A percentile compares a stretch with the other conserved stretches of the same genome.
These are phyloP conservation scores for Liparis tanakae DNA, from an alignment of 2,797 vertebrate genomes.

Conservation along the genomic window DNA sequence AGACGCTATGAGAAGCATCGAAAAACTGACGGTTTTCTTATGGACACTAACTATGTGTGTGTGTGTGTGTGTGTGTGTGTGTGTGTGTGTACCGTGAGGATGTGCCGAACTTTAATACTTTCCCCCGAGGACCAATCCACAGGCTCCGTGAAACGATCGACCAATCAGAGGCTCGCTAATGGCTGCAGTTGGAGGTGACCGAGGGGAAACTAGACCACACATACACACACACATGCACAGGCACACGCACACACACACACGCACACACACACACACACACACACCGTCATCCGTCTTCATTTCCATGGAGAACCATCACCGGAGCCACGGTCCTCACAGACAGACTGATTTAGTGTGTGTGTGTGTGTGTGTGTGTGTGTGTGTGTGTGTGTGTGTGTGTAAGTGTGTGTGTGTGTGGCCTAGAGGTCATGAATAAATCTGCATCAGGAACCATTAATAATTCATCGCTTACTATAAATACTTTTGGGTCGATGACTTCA, in stretches of 20 bases:
- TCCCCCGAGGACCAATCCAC: constrained; percentile 58
- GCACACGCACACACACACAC: too few relatives aligned
- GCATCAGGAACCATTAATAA: constrained; percentile 79
- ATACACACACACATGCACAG: too few relatives aligned
- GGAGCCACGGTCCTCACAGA: constrained; percentile 37
- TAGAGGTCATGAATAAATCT: constrained; percentile 79
- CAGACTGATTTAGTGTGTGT: constrained; percentile 48
- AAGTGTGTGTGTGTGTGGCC: constrained; percentile 58
- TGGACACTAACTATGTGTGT: constrained; percentile 25
- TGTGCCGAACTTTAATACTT: constrained; percentile 66
- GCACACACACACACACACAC: constrained; percentile 38
- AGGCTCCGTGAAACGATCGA: constrained; percentile 37
- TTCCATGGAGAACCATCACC: constrained; percentile 36
- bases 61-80: too few relatives aligned
- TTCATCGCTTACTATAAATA: constrained; percentile 82
- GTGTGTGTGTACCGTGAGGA: constrained; percentile 49
- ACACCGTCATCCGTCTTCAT: too few relatives aligned
- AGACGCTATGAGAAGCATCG: constrained; percentile 33
- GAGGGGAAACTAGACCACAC: too few relatives aligned
- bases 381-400: constrained; percentile 43
- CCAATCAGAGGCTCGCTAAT: constrained; percentile 37
- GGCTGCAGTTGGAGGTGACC: constrained; percentile 41
- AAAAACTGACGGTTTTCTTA: constrained; percentile 51
- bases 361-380: constrained; percentile 43
- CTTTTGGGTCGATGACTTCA: constrained; percentile 68